A percentile compares a stretch with the other conserved stretches of the same genome.
Conservation (phyloP, 2,888 invertebrate genomes). For the Ischnus inquisitorius region DNA sequence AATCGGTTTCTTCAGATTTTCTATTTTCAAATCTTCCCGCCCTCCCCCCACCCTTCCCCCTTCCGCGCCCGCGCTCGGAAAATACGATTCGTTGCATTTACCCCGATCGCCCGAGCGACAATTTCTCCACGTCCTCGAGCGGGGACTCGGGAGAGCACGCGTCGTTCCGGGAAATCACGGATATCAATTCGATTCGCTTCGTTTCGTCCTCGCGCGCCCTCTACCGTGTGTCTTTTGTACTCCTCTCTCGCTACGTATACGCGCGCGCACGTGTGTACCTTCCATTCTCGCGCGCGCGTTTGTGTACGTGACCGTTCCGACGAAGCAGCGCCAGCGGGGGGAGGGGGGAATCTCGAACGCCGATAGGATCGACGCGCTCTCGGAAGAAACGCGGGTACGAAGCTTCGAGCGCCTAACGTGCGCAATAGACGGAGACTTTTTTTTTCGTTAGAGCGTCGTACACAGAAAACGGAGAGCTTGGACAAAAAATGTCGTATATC, state of each 20-base stretch:
- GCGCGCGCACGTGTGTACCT: background rate
- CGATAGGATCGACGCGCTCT: conserved; percentile 47
- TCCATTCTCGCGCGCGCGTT: background rate
- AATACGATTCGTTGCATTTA: conserved; percentile 37
- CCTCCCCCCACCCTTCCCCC: background rate
- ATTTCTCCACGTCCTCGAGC: conserved; percentile 48
- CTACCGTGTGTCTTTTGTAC: conserved; percentile 44
- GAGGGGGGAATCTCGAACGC: conserved; percentile 37
- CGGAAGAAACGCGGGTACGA: conserved; percentile 52
- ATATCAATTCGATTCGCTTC: conserved; percentile 61
- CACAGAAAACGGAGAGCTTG: conserved; percentile 41
- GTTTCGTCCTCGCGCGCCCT: conserved; percentile 52
- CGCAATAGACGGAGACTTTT: conserved; percentile 27
- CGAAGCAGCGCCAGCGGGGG: too few species aligned
- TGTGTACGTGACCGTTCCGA: background rate
- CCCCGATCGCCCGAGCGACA: conserved; percentile 40
- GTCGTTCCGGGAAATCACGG: conserved; percentile 55
- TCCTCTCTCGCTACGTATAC: background rate
- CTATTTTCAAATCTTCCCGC: background rate
- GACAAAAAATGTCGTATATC: conserved; percentile 1
- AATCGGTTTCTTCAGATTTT: background rate
- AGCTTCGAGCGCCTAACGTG: conserved; percentile 34
- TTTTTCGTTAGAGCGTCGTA: conserved; percentile 9
- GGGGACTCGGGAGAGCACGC: conserved; percentile 31
- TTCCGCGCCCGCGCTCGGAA: background rate